A percentile compares a stretch with the other conserved stretches of the same genome.
These are phyloP conservation scores for Lutraria lutraria DNA, from an alignment of 2,888 invertebrate genomes.

Conservation along the genomic window DNA sequence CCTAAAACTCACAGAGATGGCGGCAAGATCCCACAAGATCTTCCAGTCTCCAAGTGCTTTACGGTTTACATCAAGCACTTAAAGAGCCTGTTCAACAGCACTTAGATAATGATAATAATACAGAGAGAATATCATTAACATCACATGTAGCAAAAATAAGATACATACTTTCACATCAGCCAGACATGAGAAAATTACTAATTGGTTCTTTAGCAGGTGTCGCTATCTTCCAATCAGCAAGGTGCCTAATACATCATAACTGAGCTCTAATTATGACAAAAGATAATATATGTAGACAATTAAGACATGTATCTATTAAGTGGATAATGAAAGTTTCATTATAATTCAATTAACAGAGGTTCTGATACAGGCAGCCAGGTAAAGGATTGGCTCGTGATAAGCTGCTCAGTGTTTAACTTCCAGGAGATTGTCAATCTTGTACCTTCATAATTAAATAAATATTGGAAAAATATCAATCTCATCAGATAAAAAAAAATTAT, in stretches of 20 bases:
- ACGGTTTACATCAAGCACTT: neutral
- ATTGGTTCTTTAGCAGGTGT: conserved; percentile 6
- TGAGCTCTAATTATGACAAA: neutral
- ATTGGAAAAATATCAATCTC: too few species aligned
- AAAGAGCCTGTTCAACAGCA: neutral
- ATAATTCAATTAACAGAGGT: conserved; percentile 3
- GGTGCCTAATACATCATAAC: conserved; percentile 2
- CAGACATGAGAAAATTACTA: conserved; percentile 12
- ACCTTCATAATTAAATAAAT: too few species aligned
- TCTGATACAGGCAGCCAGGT: neutral
- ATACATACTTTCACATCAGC: conserved; percentile 11
- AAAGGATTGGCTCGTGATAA: neutral
- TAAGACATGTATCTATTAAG: neutral
- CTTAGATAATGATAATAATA: conserved; percentile 3
- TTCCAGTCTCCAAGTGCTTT: too few species aligned
- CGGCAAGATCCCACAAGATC: too few species aligned
- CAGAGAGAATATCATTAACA: conserved; percentile 1
- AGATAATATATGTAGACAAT: neutral
- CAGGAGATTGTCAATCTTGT: too few species aligned
- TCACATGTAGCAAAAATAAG: neutral
- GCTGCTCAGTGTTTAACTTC: neutral
- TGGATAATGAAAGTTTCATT: neutral
- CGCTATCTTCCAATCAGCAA: neutral
- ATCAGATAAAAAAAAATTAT: too few species aligned
- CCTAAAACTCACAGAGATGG: too few species aligned